Evolutionary conservation across 2,797 vertebrate species (phyloP).

Genomic region (Dromococcyx pavoninus): DNA sequence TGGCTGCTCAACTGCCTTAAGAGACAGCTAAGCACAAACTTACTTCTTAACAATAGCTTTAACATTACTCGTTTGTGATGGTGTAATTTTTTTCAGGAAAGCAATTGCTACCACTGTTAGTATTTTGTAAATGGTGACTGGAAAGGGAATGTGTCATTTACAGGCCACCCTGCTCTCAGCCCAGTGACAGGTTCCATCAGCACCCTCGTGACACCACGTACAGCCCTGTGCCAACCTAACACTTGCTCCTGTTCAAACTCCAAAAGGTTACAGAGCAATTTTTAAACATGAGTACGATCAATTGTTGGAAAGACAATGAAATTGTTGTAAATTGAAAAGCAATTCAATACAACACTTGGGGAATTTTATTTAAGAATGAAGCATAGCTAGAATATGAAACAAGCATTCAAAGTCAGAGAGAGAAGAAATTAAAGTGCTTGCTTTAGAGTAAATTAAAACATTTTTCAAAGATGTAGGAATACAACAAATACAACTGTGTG

Average conservation of each 20-base stretch:
- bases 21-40: neutral
- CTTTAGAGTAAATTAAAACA: neutral
- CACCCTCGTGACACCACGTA: fast-evolving
- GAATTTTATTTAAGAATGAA: constrained; percentile 55
- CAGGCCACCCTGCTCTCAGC: neutral
- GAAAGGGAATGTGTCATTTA: neutral
- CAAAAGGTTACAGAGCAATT: neutral
- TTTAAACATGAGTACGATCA: neutral
- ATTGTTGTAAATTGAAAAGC: neutral
- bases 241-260: neutral
- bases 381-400: constrained; percentile 2
- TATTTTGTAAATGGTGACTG: neutral
- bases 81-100: neutral
- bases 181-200: neutral
- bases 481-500: neutral
- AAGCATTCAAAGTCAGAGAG: neutral
- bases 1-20: neutral
- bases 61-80: neutral
- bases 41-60: neutral
- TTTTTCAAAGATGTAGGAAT: neutral
- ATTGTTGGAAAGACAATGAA: neutral
- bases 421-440: constrained; percentile 29
- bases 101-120: neutral
- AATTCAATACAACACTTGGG: neutral
- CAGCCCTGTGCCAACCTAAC: neutral